Evolutionary conservation across 2,113 vertebrate species (phyloP).

Genomic region (Erythrolamprus reginae): DNA sequence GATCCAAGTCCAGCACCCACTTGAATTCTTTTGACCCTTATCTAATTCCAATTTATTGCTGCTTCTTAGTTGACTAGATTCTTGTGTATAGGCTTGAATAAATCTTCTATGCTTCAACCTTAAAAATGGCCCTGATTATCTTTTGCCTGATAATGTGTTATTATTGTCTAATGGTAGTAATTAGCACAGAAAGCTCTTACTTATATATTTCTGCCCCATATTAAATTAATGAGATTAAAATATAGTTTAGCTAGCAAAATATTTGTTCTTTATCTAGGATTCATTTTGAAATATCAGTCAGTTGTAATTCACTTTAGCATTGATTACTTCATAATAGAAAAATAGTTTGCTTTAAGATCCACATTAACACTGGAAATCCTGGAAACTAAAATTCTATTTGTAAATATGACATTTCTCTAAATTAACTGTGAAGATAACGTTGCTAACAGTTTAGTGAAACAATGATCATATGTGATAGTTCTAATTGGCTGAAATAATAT

Average conservation of each 20-base stretch:
- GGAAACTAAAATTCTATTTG: not conserved
- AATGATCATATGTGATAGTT: not conserved
- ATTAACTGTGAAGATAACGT: not conserved
- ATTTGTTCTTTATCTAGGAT: not conserved
- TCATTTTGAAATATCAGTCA: not conserved
- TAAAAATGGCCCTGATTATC: too few relatives aligned
- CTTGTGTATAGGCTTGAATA: too few relatives aligned
- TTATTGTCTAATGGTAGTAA: not conserved
- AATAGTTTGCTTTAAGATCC: not conserved
- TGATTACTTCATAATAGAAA: conserved; percentile 16
- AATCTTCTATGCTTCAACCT: too few relatives aligned
- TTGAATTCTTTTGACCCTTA: too few relatives aligned
- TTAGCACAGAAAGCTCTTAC: not conserved
- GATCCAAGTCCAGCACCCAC: too few relatives aligned
- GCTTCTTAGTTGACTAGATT: too few relatives aligned
- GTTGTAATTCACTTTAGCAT: not conserved
- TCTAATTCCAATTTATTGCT: too few relatives aligned
- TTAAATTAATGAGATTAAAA: not conserved
- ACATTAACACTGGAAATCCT: not conserved
- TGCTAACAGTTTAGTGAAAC: not conserved
- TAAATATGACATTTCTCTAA: not conserved
- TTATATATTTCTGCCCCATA: not conserved
- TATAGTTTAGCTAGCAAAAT: not conserved
- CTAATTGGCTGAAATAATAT: not conserved
- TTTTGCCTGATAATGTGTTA: too few relatives aligned